These are phyloP conservation scores for Tenualosa ilisha DNA, from an alignment of 2,797 vertebrate species.

Conservation along the genomic window DNA sequence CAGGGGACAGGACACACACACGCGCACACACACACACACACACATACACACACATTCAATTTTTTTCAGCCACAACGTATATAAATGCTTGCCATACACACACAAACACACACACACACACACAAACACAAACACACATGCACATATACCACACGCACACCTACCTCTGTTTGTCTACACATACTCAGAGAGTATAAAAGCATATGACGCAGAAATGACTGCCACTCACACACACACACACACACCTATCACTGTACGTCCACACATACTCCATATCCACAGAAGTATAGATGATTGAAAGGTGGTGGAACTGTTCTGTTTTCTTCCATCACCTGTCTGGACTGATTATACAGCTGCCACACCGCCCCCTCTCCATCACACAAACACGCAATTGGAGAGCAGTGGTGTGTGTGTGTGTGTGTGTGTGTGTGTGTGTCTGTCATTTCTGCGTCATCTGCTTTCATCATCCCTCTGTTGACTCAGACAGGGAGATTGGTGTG, in stretches of 20 bases:
- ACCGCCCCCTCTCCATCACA: background rate
- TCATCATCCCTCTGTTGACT: conserved; percentile 12
- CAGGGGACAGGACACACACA: background rate
- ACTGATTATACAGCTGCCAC: background rate
- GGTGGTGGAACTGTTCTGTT: background rate
- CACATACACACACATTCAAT: background rate
- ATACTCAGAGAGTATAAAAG: background rate
- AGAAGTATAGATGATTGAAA: background rate
- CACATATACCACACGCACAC: background rate
- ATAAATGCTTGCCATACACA: background rate
- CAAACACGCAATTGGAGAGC: background rate
- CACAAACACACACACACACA: background rate
- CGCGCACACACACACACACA: background rate
- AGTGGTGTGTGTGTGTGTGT: background rate
- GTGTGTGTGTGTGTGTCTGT: background rate
- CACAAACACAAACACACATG: background rate
- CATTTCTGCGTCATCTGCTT: conserved; percentile 25
- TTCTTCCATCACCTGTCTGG: background rate
- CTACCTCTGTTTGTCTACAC: background rate
- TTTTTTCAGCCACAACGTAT: background rate
- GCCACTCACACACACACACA: background rate
- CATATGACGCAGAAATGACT: background rate
- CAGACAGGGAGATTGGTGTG: background rate
- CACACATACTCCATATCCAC: background rate
- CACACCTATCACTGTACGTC: background rate